phyloP scores from a whole-genome alignment of 2,113 vertebrate genomes.

The Empidonax traillii region DNA sequence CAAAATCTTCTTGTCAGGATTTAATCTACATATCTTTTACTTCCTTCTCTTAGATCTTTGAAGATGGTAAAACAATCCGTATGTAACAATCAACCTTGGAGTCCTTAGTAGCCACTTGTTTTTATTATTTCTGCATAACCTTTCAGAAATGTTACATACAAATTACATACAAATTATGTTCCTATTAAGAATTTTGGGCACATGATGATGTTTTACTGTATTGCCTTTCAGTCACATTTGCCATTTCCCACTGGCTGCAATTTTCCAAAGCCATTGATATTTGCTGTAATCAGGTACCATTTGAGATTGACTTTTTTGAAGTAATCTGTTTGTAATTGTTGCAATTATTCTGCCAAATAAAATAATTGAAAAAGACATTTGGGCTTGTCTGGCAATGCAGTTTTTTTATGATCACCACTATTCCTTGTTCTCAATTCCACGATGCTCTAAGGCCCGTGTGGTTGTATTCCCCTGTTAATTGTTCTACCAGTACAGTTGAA shows the following conservation, averaged over 20 bases:
- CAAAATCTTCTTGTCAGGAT: not conserved
- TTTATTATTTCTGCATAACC: not conserved
- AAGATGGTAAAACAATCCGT: not conserved
- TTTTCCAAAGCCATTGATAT: not conserved
- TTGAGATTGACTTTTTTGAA: not conserved
- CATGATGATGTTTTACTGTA: not conserved
- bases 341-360: slow-evolving; percentile 16
- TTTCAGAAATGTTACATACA: not conserved
- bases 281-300: not conserved
- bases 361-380: not conserved
- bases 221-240: not conserved
- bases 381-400: not conserved
- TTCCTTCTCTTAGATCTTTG: not conserved
- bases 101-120: not conserved
- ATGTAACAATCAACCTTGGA: not conserved
- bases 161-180: not conserved
- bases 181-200: not conserved
- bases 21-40: not conserved
- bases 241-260: not conserved
- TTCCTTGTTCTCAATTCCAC: not conserved
- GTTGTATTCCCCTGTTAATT: not conserved
- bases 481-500: not conserved
- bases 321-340: not conserved
- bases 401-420: not conserved
- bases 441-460: not conserved